Evolutionary conservation across 2,888 invertebrate species (phyloP).

Genomic region (Nasonia oneida): DNA sequence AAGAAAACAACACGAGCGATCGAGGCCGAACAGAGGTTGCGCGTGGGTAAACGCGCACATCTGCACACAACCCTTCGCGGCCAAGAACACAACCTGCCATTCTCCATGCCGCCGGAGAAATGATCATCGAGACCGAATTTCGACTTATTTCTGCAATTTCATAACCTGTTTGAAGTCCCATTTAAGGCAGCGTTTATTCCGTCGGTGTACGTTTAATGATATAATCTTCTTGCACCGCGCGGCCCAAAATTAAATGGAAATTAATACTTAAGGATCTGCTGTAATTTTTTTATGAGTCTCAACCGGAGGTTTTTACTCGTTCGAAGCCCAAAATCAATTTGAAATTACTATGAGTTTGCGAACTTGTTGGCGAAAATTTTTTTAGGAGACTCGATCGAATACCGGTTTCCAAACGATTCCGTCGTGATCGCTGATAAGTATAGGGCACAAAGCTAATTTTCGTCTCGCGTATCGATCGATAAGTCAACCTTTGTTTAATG

Average conservation of each 20-base stretch:
- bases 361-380: background rate
- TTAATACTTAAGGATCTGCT: background rate
- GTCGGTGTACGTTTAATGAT: background rate
- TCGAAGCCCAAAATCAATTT: background rate
- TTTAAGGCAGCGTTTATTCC: background rate
- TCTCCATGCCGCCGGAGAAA: conserved; percentile 2
- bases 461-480: too few relatives aligned
- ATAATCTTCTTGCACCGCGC: background rate
- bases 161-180: background rate
- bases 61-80: conserved; percentile 33
- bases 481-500: too few relatives aligned
- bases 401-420: background rate
- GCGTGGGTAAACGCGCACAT: conserved; percentile 15
- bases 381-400: background rate
- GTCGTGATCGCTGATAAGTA: too few relatives aligned
- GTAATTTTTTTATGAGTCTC: background rate
- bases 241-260: background rate
- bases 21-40: conserved; percentile 10
- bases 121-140: background rate
- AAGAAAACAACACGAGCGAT: background rate
- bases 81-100: conserved; percentile 39
- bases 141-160: conserved; percentile 7
- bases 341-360: conserved; percentile 1
- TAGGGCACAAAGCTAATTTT: too few relatives aligned
- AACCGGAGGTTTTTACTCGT: background rate